These are phyloP conservation scores for Trichogramma evanescens DNA, from an alignment of 2,888 invertebrate genomes.

Conservation along the genomic window DNA sequence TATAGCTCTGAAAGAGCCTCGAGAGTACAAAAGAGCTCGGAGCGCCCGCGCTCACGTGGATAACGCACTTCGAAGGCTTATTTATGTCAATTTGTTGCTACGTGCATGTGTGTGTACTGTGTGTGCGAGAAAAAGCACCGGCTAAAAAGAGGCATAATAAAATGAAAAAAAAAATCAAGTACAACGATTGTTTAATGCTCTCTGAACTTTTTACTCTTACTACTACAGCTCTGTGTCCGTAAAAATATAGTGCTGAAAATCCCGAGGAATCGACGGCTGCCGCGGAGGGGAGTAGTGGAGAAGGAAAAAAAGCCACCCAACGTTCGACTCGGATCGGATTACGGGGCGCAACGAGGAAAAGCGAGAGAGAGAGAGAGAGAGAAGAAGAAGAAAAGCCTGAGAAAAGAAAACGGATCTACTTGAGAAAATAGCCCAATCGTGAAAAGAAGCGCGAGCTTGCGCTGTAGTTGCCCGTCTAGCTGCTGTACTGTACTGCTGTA, in stretches of 20 bases:
- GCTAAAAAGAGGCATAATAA: too few relatives aligned
- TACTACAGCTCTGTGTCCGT: too few relatives aligned
- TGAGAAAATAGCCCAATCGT: slow-evolving; percentile 14
- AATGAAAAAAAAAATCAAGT: too few relatives aligned
- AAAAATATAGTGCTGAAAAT: too few relatives aligned
- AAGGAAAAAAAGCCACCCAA: neutral
- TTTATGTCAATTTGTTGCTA: neutral
- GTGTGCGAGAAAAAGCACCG: too few relatives aligned
- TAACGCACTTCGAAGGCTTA: neutral
- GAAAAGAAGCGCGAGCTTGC: neutral
- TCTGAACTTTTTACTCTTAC: too few relatives aligned
- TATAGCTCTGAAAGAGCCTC: neutral
- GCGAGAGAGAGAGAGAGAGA: neutral
- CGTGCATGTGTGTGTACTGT: neutral
- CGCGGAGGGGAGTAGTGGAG: neutral
- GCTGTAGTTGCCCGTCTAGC: neutral
- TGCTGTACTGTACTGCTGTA: too few relatives aligned
- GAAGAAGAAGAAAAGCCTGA: neutral
- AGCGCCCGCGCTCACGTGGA: neutral
- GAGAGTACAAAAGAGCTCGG: neutral
- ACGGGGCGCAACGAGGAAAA: neutral
- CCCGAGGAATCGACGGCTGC: too few relatives aligned
- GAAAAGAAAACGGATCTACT: slow-evolving; percentile 13
- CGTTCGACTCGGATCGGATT: neutral
- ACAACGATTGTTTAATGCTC: too few relatives aligned